Percentiles rank a stretch among this genome's conserved stretches.
Evolutionary conservation across 2,797 vertebrate species (phyloP).

Genomic region (Coreius guichenoti): DNA sequence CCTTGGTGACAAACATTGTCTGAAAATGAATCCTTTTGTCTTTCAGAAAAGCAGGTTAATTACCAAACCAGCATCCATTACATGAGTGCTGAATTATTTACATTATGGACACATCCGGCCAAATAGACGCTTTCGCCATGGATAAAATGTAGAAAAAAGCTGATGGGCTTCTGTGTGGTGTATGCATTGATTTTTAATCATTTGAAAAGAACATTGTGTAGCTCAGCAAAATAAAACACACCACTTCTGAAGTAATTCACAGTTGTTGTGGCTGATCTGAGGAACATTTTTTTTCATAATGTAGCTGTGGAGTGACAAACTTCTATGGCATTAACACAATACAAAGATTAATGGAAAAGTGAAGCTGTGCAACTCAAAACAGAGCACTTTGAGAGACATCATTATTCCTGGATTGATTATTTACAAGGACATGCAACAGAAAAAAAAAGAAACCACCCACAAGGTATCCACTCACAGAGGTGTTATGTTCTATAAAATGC

Average conservation of each 20-base stretch:
- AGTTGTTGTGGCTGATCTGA: slow-evolving; percentile 1
- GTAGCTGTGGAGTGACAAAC: slow-evolving; percentile 14
- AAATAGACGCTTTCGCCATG: slow-evolving; percentile 8
- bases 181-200: slow-evolving; percentile 9
- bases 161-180: background rate
- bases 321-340: slow-evolving; percentile 42
- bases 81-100: slow-evolving; percentile 70
- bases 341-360: slow-evolving; percentile 34
- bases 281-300: background rate
- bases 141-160: slow-evolving; percentile 5
- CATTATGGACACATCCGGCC: slow-evolving; percentile 56
- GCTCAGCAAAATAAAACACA: slow-evolving; percentile 15
- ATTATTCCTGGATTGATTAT: slow-evolving; percentile 54
- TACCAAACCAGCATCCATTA: slow-evolving; percentile 66
- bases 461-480: background rate
- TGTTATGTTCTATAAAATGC: slow-evolving; percentile 9
- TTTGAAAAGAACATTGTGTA: background rate
- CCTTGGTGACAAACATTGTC: slow-evolving; percentile 58
- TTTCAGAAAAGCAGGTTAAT: slow-evolving; percentile 72
- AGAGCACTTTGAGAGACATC: slow-evolving; percentile 24
- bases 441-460: slow-evolving; percentile 31
- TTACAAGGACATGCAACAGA: slow-evolving; percentile 48
- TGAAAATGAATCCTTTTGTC: slow-evolving; percentile 67
- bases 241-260: slow-evolving; percentile 12
- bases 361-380: slow-evolving; percentile 8